Base-by-base conservation (phyloP, 53 echinoderm and acorn worm genomes). In the Apostichopus leukothele region DNA sequence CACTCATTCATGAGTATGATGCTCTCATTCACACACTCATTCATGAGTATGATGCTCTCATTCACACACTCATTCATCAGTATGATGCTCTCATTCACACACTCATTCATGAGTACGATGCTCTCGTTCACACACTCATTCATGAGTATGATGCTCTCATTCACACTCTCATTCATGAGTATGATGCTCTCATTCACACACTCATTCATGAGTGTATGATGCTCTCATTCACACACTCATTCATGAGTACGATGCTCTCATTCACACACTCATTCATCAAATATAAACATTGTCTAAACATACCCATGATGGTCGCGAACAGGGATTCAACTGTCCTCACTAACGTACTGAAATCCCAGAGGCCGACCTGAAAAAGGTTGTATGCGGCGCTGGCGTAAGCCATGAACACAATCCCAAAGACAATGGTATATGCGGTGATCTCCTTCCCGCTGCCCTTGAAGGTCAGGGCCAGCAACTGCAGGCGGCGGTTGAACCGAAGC, bases 271-370 rank as follows among this genome's bases (percentile, higher is more conserved):
- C 10, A 74, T 1, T 13, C 5, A 7, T 9, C 14, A 51, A 12
- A 51, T 50, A 52, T 1, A 20, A 10, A 25, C 9, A 20, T 61
- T 55, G 54, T 89, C 6, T 18, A 10, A 6, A 73, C 97, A 89
- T 86, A 97, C 98, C 98, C n/a, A 97, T 93, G 55, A 97, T 89
- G 5, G 95, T 94, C 52, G 98, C 92, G 77, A 97, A 97, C 16
- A 97, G 90, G 7, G 98, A 91, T 86, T 95, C 95, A 53, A 97
- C 80, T 6, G 98, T 95, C 54, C 88, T 79, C 1, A 94, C 89
- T 10, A 90, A 77, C n/a, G 95, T 92, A 60, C 92, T 92, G 89
- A 94, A 97, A 63, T 92, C 91, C 0, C 54, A 5, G 51, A 97
- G 87, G 63, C 91, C 26, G 1, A 86, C 68, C 51, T 85, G 79